Evolutionary conservation across 2,113 vertebrate genomes (phyloP).

Genomic region (Protobothrops flavoviridis): DNA sequence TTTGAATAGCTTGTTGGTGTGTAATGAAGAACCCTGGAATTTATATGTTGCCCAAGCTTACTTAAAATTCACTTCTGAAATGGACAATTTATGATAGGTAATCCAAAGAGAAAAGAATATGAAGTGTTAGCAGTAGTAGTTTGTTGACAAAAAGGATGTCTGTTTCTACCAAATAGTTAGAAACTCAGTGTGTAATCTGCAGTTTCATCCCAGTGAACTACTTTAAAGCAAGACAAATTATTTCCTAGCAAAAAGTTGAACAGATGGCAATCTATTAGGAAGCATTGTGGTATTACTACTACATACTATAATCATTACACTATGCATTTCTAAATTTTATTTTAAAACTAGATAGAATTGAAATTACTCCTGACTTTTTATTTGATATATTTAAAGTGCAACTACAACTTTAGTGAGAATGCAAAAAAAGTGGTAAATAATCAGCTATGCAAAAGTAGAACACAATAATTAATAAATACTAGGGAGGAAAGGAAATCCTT

Average conservation of each 20-base stretch:
- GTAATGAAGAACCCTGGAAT: not conserved
- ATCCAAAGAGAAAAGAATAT: constrained; percentile 36
- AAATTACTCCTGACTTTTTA: constrained; percentile 50
- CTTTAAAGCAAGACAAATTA: constrained; percentile 69
- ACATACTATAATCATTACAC: constrained; percentile 49
- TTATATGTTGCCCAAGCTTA: constrained; percentile 1
- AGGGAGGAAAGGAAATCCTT: not conserved
- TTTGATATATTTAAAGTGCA: constrained; percentile 33
- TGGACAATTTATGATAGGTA: not conserved
- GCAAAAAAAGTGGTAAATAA: not conserved
- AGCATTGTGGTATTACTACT: constrained; percentile 57
- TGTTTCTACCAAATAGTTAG: constrained; percentile 43
- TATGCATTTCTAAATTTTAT: constrained; percentile 43
- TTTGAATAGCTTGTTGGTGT: constrained; percentile 32
- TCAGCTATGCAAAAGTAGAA: not conserved
- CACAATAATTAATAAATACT: not conserved
- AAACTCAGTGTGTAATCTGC: constrained; percentile 64
- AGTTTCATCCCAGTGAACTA: constrained; percentile 63
- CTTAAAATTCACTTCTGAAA: not conserved
- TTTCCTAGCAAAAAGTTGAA: constrained; percentile 57
- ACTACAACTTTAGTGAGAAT: constrained; percentile 21
- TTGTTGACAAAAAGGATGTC: not conserved
- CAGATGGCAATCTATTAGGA: constrained; percentile 74
- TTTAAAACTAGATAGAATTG: constrained; percentile 45
- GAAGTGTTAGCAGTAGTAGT: constrained; percentile 15